Base-by-base conservation (phyloP, 2,888 invertebrate species). In the Helobdella robusta region DNA sequence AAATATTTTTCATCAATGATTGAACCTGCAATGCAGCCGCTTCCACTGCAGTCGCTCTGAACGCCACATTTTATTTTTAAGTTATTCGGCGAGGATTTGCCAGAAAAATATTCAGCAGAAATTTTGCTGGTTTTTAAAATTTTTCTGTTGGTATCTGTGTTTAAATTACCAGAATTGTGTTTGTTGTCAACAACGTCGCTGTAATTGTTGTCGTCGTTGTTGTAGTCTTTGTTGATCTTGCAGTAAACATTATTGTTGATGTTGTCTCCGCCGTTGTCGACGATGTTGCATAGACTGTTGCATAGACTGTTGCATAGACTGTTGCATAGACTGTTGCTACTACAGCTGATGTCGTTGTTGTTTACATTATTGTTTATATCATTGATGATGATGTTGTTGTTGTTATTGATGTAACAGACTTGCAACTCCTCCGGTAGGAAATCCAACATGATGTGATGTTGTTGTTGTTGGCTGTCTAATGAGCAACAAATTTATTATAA, bases 401-500 rank as follows among this genome's bases (percentile, higher is more conserved):
- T 18, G n/a, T 50, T 50, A 25, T 18, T 18, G n/a, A 6, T 50
- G 50, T n/a, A n/a, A n/a, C n/a, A n/a, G n/a, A n/a, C n/a, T n/a
- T n/a, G n/a, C n/a, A n/a, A n/a, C n/a, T n/a, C n/a, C n/a, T n/a
- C n/a, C n/a, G n/a, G n/a, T n/a, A n/a, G n/a, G n/a, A n/a, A n/a
- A n/a, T n/a, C n/a, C n/a, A n/a, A n/a, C n/a, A n/a, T n/a, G n/a
- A n/a, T n/a, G n/a, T n/a, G n/a, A n/a, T n/a, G n/a, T 50, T 50
- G 50, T 50, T 50, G 50, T 50, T 50, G n/a, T 50, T 50, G 50
- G 5, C 50, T n/a, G n/a, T n/a, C n/a, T n/a, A n/a, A n/a, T n/a
- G n/a, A n/a, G n/a, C n/a, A n/a, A n/a, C n/a, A n/a, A n/a, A n/a
- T n/a, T n/a, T n/a, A n/a, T n/a, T n/a, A n/a, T n/a, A n/a, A n/a